phyloP scores from a whole-genome alignment of 2,888 invertebrate species.

The Sthenelais limicola region DNA sequence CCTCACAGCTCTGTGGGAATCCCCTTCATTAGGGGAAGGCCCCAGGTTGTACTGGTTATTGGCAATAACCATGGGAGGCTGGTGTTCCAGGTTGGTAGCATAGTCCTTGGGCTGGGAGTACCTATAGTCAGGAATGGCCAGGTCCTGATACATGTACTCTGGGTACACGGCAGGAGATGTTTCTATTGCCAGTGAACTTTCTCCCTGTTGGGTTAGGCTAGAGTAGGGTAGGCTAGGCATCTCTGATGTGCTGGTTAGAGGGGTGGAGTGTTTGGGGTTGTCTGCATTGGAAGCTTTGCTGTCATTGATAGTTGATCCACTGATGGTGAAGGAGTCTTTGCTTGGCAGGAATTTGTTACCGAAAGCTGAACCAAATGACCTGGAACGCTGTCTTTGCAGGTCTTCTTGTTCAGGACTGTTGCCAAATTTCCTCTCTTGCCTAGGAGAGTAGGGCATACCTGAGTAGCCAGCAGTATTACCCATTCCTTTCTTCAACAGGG shows the following conservation, averaged over 20 bases:
- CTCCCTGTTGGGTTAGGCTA: conserved; percentile 24
- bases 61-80: neutral
- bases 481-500: neutral
- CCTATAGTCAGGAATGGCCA: conserved; percentile 20
- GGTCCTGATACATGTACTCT: conserved; percentile 11
- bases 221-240: conserved; percentile 32
- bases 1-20: too few species aligned
- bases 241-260: conserved; percentile 14
- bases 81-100: neutral
- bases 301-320: neutral
- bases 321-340: conserved; percentile 10
- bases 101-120: conserved; percentile 21
- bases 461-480: conserved; percentile 12
- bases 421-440: conserved; percentile 10
- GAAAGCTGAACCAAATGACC: conserved; percentile 13
- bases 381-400: neutral
- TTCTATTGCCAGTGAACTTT: conserved; percentile 12
- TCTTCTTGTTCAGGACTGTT: neutral
- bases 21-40: too few species aligned
- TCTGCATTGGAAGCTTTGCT: neutral
- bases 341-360: conserved; percentile 4
- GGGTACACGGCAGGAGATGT: conserved; percentile 16
- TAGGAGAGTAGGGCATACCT: conserved; percentile 10
- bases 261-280: conserved; percentile 18
- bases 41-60: neutral